A percentile compares a stretch with the other conserved stretches of the same genome.
Evolutionary conservation across 2,113 vertebrate species (phyloP).

Genomic region (Pituophis catenifer): DNA sequence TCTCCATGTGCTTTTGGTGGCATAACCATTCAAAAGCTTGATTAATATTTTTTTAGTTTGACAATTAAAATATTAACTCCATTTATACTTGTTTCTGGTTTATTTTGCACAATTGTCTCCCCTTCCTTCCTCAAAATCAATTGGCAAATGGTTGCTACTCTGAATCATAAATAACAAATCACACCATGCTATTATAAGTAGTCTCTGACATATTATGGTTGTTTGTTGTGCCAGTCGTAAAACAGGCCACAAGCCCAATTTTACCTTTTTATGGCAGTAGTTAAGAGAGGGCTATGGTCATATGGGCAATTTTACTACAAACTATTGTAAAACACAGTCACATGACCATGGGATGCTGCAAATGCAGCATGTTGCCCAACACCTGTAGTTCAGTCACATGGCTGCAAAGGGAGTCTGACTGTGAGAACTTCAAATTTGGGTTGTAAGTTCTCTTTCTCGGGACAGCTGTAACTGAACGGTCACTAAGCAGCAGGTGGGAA

Average conservation of each 20-base stretch:
- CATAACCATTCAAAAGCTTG: conserved; percentile 7
- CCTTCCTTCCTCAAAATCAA: conserved; percentile 12
- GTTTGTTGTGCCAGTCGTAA: neutral
- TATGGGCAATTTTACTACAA: neutral
- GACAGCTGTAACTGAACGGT: neutral
- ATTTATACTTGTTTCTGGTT: neutral
- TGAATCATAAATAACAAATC: conserved; percentile 31
- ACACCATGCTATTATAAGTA: neutral
- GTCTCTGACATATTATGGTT: neutral
- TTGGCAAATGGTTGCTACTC: neutral
- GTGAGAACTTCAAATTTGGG: neutral
- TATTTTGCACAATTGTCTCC: neutral
- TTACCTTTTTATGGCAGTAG: neutral
- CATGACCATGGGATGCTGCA: neutral
- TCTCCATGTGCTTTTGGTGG: conserved; percentile 4
- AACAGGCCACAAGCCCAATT: neutral
- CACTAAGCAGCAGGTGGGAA: neutral
- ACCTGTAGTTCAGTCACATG: neutral
- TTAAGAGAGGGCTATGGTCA: neutral
- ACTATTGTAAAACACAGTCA: no score
- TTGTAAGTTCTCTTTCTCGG: neutral
- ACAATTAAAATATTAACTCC: neutral
- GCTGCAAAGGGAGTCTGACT: neutral
- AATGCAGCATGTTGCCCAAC: neutral
- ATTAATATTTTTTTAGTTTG: neutral